phyloP scores from a whole-genome alignment of 2,113 vertebrate genomes.

The Chinchilla lanigera region DNA sequence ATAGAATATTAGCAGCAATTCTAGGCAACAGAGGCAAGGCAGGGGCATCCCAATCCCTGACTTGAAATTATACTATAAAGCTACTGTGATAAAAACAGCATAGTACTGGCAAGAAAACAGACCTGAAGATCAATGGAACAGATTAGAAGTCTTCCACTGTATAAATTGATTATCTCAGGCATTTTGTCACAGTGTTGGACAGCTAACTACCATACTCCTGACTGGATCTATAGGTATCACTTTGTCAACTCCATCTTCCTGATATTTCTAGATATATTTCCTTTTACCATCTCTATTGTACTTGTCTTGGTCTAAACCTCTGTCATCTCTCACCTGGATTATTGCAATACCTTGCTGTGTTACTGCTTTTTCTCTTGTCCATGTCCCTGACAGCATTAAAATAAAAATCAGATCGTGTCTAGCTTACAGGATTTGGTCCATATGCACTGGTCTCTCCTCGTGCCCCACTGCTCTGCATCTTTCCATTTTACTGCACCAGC shows the following conservation, averaged over 20 bases:
- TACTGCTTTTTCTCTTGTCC: background rate
- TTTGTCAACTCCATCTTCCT: background rate
- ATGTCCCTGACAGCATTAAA: background rate
- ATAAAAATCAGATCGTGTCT: background rate
- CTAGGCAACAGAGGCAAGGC: too few species aligned
- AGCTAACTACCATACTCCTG: background rate
- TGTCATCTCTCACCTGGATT: background rate
- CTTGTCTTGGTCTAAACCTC: background rate
- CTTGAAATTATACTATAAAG: too few species aligned
- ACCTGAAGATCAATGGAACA: too few species aligned
- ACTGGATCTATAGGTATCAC: background rate
- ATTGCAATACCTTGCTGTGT: background rate
- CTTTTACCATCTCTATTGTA: background rate
- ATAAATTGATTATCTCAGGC: background rate
- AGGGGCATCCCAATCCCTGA: too few species aligned
- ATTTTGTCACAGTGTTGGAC: background rate
- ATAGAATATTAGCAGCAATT: too few species aligned
- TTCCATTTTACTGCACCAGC: background rate
- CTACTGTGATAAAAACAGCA: too few species aligned
- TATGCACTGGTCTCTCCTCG: background rate
- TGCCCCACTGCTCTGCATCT: too few species aligned
- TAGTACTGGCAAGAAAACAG: too few species aligned
- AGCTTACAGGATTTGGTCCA: background rate
- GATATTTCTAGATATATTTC: background rate
- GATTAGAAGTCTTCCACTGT: background rate